phyloP scores from a whole-genome alignment of 2,797 vertebrate species.

The Capromys pilorides region DNA sequence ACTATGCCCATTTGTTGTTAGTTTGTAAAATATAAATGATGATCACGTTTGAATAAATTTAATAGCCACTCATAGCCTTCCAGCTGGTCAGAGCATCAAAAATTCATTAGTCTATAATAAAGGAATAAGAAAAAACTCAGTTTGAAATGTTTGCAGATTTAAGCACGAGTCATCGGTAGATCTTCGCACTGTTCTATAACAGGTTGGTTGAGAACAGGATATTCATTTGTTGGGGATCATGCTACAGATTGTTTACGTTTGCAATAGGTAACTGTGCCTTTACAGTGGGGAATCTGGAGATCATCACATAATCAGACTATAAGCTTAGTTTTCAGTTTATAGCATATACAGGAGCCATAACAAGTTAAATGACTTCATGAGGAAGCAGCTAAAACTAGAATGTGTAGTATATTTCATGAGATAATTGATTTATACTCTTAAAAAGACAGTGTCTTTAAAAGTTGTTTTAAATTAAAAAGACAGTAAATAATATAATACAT shows the following conservation, averaged over 20 bases:
- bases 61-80: not conserved
- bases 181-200: not conserved
- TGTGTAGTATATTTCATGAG: not conserved
- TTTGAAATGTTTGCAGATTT: conserved; percentile 6
- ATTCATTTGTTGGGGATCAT: not conserved
- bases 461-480: conserved; percentile 4
- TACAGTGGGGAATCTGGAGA: not conserved
- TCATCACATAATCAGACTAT: not conserved
- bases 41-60: not conserved
- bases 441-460: not conserved
- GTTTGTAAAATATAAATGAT: not conserved
- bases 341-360: not conserved
- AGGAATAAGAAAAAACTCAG: not conserved
- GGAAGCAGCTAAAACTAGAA: not conserved
- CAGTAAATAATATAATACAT: not conserved
- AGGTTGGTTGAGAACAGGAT: not conserved
- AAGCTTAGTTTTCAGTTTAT: not conserved
- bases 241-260: not conserved
- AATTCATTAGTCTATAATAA: not conserved
- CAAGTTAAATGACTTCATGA: not conserved
- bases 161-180: not conserved
- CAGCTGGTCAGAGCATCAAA: not conserved
- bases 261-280: not conserved
- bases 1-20: no score
- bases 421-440: not conserved